These are phyloP conservation scores for Heliconius hortense DNA, from an alignment of 2,888 invertebrate species.

Conservation along the genomic window DNA sequence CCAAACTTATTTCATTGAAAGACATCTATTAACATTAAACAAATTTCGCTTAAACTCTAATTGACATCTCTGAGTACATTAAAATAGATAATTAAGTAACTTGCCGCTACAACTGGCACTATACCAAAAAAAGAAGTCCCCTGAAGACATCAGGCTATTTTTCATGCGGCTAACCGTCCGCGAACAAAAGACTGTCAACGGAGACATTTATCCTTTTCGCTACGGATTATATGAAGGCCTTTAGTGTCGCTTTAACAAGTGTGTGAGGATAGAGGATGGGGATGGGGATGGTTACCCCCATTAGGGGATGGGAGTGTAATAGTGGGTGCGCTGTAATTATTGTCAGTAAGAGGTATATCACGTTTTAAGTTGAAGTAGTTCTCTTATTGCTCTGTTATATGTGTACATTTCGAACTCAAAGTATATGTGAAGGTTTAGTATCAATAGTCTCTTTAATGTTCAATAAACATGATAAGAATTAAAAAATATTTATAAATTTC, in stretches of 20 bases:
- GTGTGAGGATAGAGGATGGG: not conserved
- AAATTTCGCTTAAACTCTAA: not conserved
- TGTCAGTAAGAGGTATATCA: not conserved
- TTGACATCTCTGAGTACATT: not conserved
- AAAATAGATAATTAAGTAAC: not conserved
- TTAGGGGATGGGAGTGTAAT: not conserved
- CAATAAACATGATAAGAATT: too few species aligned
- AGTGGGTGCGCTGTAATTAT: not conserved
- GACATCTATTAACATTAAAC: too few species aligned
- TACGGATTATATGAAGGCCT: slow-evolving; percentile 23
- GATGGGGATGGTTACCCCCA: not conserved
- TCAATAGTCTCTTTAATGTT: too few species aligned
- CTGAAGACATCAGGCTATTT: slow-evolving; percentile 29
- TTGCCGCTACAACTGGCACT: slow-evolving; percentile 15
- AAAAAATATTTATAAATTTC: too few species aligned
- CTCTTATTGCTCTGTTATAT: not conserved
- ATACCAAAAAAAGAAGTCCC: slow-evolving; percentile 1
- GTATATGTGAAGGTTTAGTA: too few species aligned
- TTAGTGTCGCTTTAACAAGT: slow-evolving; percentile 15
- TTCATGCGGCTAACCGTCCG: slow-evolving; percentile 34
- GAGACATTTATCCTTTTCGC: slow-evolving; percentile 32
- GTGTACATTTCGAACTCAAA: too few species aligned
- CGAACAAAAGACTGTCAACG: slow-evolving; percentile 35
- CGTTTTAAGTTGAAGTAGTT: not conserved
- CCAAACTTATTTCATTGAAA: too few species aligned